phyloP scores from a whole-genome alignment of 2,888 invertebrate genomes.

The Nebria brevicollis region DNA sequence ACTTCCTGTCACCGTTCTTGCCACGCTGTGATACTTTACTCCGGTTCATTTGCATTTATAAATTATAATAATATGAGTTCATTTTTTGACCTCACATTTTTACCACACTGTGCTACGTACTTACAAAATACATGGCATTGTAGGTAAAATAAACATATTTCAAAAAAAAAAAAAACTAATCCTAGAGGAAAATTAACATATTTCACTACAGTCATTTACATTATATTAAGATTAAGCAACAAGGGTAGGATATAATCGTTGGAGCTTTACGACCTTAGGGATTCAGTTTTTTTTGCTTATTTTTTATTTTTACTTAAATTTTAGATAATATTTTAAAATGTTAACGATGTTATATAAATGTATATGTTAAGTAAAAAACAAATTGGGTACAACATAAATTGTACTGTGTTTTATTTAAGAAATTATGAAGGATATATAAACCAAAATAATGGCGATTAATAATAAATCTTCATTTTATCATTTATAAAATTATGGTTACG shows the following conservation, averaged over 20 bases:
- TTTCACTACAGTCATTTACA: neutral
- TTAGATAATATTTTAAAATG: too few relatives aligned
- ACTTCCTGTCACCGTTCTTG: slow-evolving; percentile 14
- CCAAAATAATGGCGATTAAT: neutral
- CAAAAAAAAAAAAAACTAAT: neutral
- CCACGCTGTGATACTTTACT: slow-evolving; percentile 9
- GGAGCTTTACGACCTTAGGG: too few relatives aligned
- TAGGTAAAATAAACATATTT: neutral
- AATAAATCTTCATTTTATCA: neutral
- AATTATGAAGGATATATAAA: too few relatives aligned
- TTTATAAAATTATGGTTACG: neutral
- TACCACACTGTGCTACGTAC: slow-evolving; percentile 7
- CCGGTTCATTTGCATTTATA: slow-evolving; percentile 33
- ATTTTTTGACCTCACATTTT: slow-evolving; percentile 19
- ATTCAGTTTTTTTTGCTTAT: too few relatives aligned
- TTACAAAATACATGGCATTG: neutral
- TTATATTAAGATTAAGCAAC: neutral
- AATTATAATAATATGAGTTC: slow-evolving; percentile 23
- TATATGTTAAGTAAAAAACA: too few relatives aligned
- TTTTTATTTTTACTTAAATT: too few relatives aligned
- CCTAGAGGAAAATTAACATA: neutral
- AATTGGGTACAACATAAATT: too few relatives aligned
- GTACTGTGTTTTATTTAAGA: too few relatives aligned
- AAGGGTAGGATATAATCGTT: too few relatives aligned
- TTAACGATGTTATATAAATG: too few relatives aligned